Conservation (phyloP, 2,888 invertebrate species). For the Xanthia togata region DNA sequence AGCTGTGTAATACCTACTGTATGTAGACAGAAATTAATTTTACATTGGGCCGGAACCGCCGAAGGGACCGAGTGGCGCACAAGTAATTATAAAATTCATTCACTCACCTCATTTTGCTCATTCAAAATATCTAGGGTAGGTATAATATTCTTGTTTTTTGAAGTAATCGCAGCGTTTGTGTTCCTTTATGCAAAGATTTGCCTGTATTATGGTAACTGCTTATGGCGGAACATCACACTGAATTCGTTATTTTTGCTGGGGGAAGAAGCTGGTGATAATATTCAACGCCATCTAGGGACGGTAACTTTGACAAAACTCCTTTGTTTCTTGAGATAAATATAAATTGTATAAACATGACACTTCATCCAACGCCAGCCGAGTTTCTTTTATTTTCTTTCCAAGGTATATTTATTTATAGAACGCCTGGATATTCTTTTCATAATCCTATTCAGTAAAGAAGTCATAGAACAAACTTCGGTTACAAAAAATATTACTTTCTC, state of each 20-base stretch:
- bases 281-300: conserved; percentile 48
- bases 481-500: conserved; percentile 37
- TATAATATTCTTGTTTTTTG: conserved; percentile 61
- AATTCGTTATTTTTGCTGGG: conserved; percentile 52
- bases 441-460: conserved; percentile 44
- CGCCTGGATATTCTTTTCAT: conserved; percentile 36
- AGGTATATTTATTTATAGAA: conserved; percentile 34
- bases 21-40: conserved; percentile 78
- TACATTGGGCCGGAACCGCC: conserved; percentile 72
- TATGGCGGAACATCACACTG: conserved; percentile 46
- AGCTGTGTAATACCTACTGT: conserved; percentile 59
- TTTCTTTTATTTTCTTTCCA: conserved; percentile 38
- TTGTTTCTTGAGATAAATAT: conserved; percentile 45
- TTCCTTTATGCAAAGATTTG: conserved; percentile 56
- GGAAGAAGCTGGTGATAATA: conserved; percentile 39
- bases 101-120: conserved; percentile 69
- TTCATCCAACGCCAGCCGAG: conserved; percentile 13
- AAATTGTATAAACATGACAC: conserved; percentile 37
- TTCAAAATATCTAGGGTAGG: conserved; percentile 65
- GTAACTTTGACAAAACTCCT: conserved; percentile 35
- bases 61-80: conserved; percentile 65
- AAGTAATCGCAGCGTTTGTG: conserved; percentile 51
- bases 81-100: conserved; percentile 79
- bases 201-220: conserved; percentile 46
- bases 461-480: conserved; percentile 41